Evolutionary conservation across 2,797 vertebrate species (phyloP), one percentile per base, ranked within the genome.

Genomic region (Malacoraja senta): DNA sequence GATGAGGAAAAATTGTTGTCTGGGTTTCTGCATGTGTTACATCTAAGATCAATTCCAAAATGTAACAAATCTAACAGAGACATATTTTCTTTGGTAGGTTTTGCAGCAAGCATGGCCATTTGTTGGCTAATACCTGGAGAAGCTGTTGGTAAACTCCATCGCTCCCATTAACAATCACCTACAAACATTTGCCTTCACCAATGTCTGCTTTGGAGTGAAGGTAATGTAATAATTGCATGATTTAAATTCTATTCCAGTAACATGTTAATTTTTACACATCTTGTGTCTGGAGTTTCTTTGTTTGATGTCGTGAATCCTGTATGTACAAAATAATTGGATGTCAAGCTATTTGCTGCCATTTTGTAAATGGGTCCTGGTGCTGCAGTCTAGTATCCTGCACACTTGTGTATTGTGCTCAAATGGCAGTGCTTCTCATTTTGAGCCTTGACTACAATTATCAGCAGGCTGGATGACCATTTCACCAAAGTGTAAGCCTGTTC

Each of bases 51-150:
- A 29, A 83, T 58, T 58, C 80, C 26, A 29, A 86, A 86, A 86
- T 32, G 61, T 65, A 88, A 35, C 84, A 35, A 68, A 88, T 24
- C 63, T 88, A 65, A 88, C 17, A 3, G 84, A 88, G 26, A 84
- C 15, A 35, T 53, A 3, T 88, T n/a, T 63, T 68, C 35, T 65
- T 88, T 3, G 61, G 84, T 88, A 99, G 98, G 96, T 98, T 91
- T 94, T 99, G 94, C 97, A 97, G 92, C 98, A 99, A 94, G 97
- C 98, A 24, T 99, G 98, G 98, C 98, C 98, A 1, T 99, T 99
- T 65, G 93, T 98, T 0, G 98, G 98, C 29, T 98, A 98, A 95
- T 99, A 97, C 94, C 95, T 99, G 96, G 98, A 99, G 96, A 99
- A 99, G 95, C 94, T 99, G 94, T 95, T 99, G 94, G 96, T 97